Evolutionary conservation across 2,888 invertebrate genomes (phyloP).

Genomic region (Erannis defoliaria): DNA sequence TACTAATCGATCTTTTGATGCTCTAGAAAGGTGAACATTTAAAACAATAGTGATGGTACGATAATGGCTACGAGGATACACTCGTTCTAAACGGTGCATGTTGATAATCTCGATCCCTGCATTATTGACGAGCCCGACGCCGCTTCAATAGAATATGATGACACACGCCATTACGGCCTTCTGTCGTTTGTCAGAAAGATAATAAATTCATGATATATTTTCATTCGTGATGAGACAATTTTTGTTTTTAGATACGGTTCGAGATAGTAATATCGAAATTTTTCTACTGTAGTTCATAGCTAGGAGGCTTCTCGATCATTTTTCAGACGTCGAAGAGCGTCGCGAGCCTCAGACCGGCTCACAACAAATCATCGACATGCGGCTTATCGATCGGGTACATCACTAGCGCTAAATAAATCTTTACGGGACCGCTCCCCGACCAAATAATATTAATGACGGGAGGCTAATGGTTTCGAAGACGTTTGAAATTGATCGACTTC

Average conservation of each 20-base stretch:
- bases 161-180: constrained; percentile 76
- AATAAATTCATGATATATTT: constrained; percentile 72
- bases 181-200: constrained; percentile 70
- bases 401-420: constrained; percentile 79
- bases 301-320: constrained; percentile 45
- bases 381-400: constrained; percentile 79
- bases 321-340: constrained; percentile 58
- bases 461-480: constrained; percentile 78
- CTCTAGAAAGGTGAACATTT: constrained; percentile 70
- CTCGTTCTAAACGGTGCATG: constrained; percentile 75
- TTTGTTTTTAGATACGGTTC: constrained; percentile 63
- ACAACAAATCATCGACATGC: constrained; percentile 76
- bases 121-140: constrained; percentile 76
- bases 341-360: constrained; percentile 68
- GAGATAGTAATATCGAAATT: constrained; percentile 44
- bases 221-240: constrained; percentile 69
- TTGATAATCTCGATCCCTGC: constrained; percentile 79
- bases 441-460: constrained; percentile 75
- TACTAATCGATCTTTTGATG: constrained; percentile 70
- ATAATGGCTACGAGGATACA: constrained; percentile 72
- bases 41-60: constrained; percentile 78
- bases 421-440: constrained; percentile 65
- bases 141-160: constrained; percentile 80
- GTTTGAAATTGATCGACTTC: constrained; percentile 73
- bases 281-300: constrained; percentile 41